These are phyloP conservation scores for Gila orcuttii DNA, from an alignment of 2,113 vertebrate species.

Conservation along the genomic window DNA sequence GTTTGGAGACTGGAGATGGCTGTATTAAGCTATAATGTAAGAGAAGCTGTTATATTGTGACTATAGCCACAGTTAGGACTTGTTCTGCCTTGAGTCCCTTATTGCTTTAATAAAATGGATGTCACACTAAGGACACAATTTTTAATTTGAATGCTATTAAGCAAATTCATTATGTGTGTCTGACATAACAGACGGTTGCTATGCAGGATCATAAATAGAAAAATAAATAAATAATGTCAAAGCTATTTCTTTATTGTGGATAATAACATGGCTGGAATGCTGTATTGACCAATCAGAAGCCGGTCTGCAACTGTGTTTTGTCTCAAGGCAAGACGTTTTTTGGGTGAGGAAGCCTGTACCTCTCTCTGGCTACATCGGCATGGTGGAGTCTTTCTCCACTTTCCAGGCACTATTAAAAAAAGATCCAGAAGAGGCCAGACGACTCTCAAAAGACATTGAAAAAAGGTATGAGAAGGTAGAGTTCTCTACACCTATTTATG, in stretches of 20 bases:
- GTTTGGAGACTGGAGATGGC: background rate
- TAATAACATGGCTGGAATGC: background rate
- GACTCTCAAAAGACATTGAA: conserved; percentile 71
- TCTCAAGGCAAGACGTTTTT: conserved; percentile 52
- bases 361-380: conserved; percentile 74
- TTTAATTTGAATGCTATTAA: background rate
- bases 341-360: conserved; percentile 61
- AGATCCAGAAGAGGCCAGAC: conserved; percentile 72
- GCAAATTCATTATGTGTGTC: background rate
- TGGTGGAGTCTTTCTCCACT: conserved; percentile 77
- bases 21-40: background rate
- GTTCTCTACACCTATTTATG: background rate
- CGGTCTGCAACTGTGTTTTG: background rate
- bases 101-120: background rate
- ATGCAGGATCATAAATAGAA: background rate
- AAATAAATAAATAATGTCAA: background rate
- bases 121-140: background rate
- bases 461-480: conserved; percentile 71
- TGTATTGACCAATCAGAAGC: background rate
- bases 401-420: conserved; percentile 74
- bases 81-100: background rate
- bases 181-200: background rate
- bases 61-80: background rate
- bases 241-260: background rate
- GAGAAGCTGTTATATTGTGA: background rate